A percentile compares a stretch with the other conserved stretches of the same genome.
Evolutionary conservation across 2,797 vertebrate genomes (phyloP).

Genomic region (Trachops cirrhosus): DNA sequence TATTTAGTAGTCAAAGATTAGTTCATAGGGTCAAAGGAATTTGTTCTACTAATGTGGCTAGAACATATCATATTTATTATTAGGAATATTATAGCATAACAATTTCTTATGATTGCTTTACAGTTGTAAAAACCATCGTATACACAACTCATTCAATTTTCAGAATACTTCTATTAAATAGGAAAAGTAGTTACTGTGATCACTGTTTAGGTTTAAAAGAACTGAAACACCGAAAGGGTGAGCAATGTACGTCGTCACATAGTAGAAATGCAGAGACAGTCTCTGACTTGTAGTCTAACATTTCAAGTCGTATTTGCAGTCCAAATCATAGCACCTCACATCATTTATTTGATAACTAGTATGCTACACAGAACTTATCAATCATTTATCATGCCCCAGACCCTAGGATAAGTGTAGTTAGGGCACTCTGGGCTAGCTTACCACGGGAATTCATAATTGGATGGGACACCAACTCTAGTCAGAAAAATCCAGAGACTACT

Average conservation of each 20-base stretch:
- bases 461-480: not conserved
- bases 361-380: not conserved
- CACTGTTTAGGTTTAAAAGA: not conserved
- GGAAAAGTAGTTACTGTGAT: not conserved
- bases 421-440: not conserved
- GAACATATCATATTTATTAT: not conserved
- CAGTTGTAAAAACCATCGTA: not conserved
- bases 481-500: not conserved
- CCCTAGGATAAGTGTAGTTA: not conserved
- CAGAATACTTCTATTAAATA: not conserved
- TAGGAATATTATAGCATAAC: not conserved
- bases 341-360: not conserved
- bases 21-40: not conserved
- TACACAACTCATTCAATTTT: not conserved
- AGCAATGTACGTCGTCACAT: not conserved
- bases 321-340: not conserved
- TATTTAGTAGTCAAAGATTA: not conserved
- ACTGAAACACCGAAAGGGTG: not conserved
- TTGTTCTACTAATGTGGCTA: not conserved
- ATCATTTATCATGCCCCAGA: not conserved
- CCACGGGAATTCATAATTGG: not conserved
- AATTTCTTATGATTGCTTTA: not conserved
- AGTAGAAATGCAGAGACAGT: not conserved
- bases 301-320: not conserved
- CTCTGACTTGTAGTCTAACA: not conserved